Evolutionary conservation across 2,888 invertebrate species (phyloP).

Genomic region (Pandemis corylana): DNA sequence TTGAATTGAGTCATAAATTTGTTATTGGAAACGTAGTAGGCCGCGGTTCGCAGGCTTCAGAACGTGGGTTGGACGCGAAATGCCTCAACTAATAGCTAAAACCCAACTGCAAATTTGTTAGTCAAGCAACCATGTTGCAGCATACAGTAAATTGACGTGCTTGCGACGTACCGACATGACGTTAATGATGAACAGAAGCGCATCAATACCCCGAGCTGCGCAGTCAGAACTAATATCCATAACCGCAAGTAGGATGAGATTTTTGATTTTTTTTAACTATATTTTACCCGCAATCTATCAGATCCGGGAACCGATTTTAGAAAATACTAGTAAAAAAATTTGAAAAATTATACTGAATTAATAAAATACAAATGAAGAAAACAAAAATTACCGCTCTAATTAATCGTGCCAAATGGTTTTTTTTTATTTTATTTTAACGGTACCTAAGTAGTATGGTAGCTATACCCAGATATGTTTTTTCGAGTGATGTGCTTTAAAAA

Average conservation of each 20-base stretch:
- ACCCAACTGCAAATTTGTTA: slow-evolving; percentile 50
- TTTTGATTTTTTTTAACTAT: background rate
- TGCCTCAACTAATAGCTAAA: slow-evolving; percentile 48
- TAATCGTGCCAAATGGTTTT: too few species aligned
- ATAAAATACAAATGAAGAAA: too few species aligned
- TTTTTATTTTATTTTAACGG: too few species aligned
- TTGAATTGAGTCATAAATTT: slow-evolving; percentile 74
- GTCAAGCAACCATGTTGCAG: slow-evolving; percentile 53
- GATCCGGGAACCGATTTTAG: too few species aligned
- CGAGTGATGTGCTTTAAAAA: too few species aligned
- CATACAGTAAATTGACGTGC: slow-evolving; percentile 54
- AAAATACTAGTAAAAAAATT: too few species aligned
- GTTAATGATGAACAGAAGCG: slow-evolving; percentile 57
- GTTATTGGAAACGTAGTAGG: slow-evolving; percentile 52
- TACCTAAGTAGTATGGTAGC: too few species aligned
- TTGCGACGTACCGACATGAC: slow-evolving; percentile 53
- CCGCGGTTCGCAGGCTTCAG: slow-evolving; percentile 47
- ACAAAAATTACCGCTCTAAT: too few species aligned
- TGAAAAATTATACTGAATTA: too few species aligned
- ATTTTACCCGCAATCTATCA: too few species aligned
- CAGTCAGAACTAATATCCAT: slow-evolving; percentile 45
- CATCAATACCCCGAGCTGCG: slow-evolving; percentile 50
- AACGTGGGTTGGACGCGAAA: slow-evolving; percentile 57
- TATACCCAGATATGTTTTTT: too few species aligned
- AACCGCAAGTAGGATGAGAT: background rate